These are phyloP conservation scores for Decapterus maruadsi DNA, from an alignment of 2,797 vertebrate species.

Conservation along the genomic window DNA sequence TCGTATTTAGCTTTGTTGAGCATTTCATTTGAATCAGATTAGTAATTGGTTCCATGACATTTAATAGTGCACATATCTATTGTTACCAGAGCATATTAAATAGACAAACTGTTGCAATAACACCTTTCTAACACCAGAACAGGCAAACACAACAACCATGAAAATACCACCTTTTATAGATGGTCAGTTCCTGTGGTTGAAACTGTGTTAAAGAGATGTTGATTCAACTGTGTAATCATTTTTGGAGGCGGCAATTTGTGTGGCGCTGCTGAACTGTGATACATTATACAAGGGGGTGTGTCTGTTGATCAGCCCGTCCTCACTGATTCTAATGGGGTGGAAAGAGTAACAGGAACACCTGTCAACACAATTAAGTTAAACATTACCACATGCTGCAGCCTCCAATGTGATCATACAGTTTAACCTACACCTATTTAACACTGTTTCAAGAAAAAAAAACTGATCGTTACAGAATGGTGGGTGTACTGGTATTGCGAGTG, in stretches of 20 bases:
- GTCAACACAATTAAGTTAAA: neutral
- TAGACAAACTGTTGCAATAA: neutral
- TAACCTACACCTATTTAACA: neutral
- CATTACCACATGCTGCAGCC: neutral
- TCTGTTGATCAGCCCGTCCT: neutral
- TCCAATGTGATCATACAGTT: neutral
- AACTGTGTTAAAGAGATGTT: neutral
- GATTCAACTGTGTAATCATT: neutral
- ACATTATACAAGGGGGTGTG: neutral
- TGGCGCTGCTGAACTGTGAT: too few relatives aligned
- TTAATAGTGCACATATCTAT: constrained; percentile 22
- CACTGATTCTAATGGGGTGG: neutral
- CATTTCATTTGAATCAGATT: constrained; percentile 15
- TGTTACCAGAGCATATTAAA: constrained; percentile 6
- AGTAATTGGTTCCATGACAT: constrained; percentile 35
- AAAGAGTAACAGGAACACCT: neutral
- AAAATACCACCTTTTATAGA: neutral
- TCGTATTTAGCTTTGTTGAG: too few relatives aligned
- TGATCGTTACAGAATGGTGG: too few relatives aligned
- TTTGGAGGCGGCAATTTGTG: neutral
- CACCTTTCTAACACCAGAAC: too few relatives aligned
- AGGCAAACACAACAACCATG: too few relatives aligned
- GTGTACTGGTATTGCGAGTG: too few relatives aligned
- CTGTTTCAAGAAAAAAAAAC: neutral
- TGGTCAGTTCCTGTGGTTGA: neutral